A percentile compares a stretch with the other conserved stretches of the same genome.
phyloP scores from a whole-genome alignment of 2,797 vertebrate species.

The Alca torda region DNA sequence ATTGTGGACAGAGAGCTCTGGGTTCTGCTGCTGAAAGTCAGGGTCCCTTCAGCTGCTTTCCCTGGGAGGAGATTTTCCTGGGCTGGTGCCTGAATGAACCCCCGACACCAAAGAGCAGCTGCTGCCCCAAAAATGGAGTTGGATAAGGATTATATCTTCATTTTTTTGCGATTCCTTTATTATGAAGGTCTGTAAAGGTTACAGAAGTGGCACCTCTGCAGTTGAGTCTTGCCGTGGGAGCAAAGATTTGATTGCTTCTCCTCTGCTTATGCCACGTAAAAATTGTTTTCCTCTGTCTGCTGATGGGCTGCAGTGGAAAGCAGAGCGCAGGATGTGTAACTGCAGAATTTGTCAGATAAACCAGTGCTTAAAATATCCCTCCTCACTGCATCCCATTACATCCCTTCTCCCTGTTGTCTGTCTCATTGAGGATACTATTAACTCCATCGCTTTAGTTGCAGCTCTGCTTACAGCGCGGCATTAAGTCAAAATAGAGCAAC shows the following conservation, averaged over 20 bases:
- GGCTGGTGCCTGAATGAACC: background rate
- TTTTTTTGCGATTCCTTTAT: background rate
- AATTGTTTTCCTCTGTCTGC: background rate
- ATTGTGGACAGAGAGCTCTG: background rate
- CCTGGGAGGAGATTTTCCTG: background rate
- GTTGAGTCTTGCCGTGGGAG: background rate
- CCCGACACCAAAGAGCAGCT: background rate
- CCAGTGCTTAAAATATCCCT: background rate
- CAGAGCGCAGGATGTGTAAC: background rate
- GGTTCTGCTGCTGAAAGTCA: background rate
- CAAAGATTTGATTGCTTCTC: background rate
- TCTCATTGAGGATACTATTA: conserved; percentile 9
- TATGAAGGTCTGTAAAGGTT: background rate
- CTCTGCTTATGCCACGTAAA: background rate
- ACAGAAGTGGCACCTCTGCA: background rate
- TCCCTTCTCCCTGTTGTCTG: background rate
- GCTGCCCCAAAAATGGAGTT: background rate
- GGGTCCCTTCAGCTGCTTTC: background rate
- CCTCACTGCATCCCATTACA: background rate
- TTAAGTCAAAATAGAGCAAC: conserved; percentile 2
- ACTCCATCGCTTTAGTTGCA: background rate
- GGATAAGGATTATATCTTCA: background rate
- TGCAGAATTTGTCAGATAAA: conserved; percentile 12
- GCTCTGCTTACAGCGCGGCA: background rate
- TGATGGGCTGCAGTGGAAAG: background rate